Evolutionary conservation across 2,888 invertebrate genomes (phyloP).

Genomic region (Apamea epomidion): DNA sequence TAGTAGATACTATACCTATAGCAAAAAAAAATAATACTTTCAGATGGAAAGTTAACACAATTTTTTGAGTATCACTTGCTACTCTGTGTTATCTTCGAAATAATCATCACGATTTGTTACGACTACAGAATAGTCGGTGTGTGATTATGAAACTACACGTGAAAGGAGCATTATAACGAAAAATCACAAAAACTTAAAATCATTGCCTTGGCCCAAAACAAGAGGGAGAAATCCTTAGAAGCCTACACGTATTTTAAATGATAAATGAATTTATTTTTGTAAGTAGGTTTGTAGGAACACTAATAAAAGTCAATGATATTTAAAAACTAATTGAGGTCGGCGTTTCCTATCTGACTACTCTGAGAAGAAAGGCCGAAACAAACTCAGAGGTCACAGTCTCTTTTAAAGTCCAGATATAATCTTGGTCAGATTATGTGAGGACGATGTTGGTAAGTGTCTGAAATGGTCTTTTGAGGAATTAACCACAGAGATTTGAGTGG

Average conservation of each 20-base stretch:
- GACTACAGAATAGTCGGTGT: background rate
- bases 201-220: background rate
- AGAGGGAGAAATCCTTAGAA: background rate
- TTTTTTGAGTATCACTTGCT: background rate
- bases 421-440: too few species aligned
- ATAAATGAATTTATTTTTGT: background rate
- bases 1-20: too few species aligned
- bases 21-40: background rate
- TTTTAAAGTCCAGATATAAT: background rate
- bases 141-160: background rate
- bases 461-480: too few species aligned
- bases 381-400: background rate
- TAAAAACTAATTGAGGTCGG: background rate
- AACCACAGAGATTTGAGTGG: too few species aligned
- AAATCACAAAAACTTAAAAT: background rate
- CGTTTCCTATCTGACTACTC: background rate
- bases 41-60: background rate
- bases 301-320: background rate
- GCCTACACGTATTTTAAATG: background rate
- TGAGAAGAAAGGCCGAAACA: background rate
- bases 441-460: too few species aligned
- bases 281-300: background rate
- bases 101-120: constrained; percentile 39
- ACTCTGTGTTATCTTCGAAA: constrained; percentile 8
- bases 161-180: background rate